Evolutionary conservation across 2,888 invertebrate genomes (phyloP), one percentile per base, ranked within the genome.

Genomic region (Tolmerus cingulatus): DNA sequence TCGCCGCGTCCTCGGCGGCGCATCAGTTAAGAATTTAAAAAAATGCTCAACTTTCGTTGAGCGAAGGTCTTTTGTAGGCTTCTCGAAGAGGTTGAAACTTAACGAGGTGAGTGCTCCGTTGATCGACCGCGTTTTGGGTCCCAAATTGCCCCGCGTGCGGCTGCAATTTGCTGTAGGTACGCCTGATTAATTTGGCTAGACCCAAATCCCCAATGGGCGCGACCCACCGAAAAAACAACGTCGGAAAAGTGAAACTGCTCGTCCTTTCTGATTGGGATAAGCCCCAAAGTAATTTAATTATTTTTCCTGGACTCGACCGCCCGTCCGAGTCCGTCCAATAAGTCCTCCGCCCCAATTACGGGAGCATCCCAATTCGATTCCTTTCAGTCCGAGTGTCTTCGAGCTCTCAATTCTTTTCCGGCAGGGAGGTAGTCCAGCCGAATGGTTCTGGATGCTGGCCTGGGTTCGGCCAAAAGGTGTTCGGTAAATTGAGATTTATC

Each of bases 401-500:
- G 74, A 46, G 85, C 40, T 85, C 74, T 85, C 85, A 85, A 74
- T 85, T 85, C 85, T 85, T 74, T 74, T 23, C 74, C 66, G 27
- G 37, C 37, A 9, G 40, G 30, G 43, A 0, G 23, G 57, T 34
- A n/a, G 40, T 37, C 76, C 76, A 16, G 27, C 12, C 27, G 5
- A 46, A 19, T 79, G 66, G 4, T 57, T 37, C 37, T 84, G 66
- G 82, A 46, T 23, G 27, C 51, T 27, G 51, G 66, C 30, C 30
- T 0, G 37, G 30, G 19, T 66, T 27, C 14, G 4, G 30, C 43
- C 85, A 66, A 66, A 66, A 86, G 78, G 86, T 86, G 86, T 86
- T 66, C 86, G 66, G 86, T 86, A 86, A 86, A 86, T 86, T 78
- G 78, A 86, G 86, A 86, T 86, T 86, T 86, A 86, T 86, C 66